Evolutionary conservation across 2,888 invertebrate genomes (phyloP).

Genomic region (Ferdinandea cuprea): DNA sequence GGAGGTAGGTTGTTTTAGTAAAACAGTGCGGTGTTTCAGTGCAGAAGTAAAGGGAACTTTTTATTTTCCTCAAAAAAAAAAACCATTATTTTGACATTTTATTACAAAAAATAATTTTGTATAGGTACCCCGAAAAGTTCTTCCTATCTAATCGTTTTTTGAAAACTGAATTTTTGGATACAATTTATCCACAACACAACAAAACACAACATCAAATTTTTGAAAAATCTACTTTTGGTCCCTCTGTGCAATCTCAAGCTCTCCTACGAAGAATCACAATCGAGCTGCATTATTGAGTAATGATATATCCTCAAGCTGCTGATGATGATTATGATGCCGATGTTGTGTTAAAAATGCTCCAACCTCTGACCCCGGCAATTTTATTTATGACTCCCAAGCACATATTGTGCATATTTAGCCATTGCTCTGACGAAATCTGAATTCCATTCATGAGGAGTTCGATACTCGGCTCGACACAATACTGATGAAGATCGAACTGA

Average conservation of each 20-base stretch:
- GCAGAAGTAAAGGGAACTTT: too few relatives aligned
- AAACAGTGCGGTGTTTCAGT: slow-evolving; percentile 21
- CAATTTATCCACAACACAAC: too few relatives aligned
- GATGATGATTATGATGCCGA: slow-evolving; percentile 44
- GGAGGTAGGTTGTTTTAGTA: neutral
- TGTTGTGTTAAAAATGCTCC: slow-evolving; percentile 61
- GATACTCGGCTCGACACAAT: neutral
- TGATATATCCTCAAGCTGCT: slow-evolving; percentile 46
- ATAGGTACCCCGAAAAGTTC: too few relatives aligned
- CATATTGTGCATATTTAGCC: slow-evolving; percentile 18
- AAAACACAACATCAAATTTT: too few relatives aligned
- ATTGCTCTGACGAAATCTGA: slow-evolving; percentile 32
- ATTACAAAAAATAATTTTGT: too few relatives aligned
- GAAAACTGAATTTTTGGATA: too few relatives aligned
- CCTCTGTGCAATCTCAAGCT: slow-evolving; percentile 17
- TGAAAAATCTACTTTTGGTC: neutral
- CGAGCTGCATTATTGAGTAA: slow-evolving; percentile 51
- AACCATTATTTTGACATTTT: too few relatives aligned
- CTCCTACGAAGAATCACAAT: slow-evolving; percentile 32
- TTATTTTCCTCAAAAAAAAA: too few relatives aligned
- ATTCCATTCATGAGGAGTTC: slow-evolving; percentile 49
- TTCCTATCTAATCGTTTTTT: too few relatives aligned
- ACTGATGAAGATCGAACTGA: slow-evolving; percentile 5
- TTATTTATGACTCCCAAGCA: slow-evolving; percentile 55
- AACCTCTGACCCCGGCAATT: slow-evolving; percentile 43